phyloP scores from a whole-genome alignment of 2,113 vertebrate genomes.

The Campylomormyrus numenius region DNA sequence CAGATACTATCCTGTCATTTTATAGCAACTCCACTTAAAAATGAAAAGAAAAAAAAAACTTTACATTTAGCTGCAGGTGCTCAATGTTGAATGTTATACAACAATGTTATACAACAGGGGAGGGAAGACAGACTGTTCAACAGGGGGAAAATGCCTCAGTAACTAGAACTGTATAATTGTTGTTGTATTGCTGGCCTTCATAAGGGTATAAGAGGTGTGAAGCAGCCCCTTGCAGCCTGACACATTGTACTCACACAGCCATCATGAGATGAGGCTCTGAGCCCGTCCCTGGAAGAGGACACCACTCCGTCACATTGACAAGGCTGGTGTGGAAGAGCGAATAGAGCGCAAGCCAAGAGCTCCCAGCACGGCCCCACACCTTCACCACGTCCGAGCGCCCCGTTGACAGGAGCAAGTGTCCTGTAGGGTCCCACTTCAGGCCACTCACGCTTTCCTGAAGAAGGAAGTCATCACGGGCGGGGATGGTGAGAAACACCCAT shows the following conservation, averaged over 20 bases:
- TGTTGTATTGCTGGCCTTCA: neutral
- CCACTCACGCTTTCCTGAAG: conserved; percentile 56
- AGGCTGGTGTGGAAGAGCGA: conserved; percentile 56
- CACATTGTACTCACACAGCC: conserved; percentile 56
- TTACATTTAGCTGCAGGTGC: neutral
- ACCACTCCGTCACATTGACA: conserved; percentile 61
- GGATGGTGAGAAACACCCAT: neutral
- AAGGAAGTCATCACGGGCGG: neutral
- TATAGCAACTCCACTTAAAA: neutral
- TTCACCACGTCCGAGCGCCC: conserved; percentile 63
- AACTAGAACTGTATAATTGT: neutral
- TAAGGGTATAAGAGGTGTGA: neutral
- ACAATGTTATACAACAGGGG: neutral
- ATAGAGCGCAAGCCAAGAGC: conserved; percentile 58
- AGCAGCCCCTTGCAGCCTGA: neutral
- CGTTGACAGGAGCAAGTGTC: conserved; percentile 61
- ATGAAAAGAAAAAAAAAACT: neutral
- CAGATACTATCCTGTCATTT: neutral
- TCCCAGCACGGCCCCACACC: conserved; percentile 52
- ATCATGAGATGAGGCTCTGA: conserved; percentile 62
- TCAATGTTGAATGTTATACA: neutral
- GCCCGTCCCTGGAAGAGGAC: conserved; percentile 55
- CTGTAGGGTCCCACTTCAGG: conserved; percentile 68
- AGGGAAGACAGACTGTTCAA: neutral
- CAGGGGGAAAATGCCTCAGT: neutral